Evolutionary conservation across 2,113 vertebrate species (phyloP).

Genomic region (Toxotes chatareus): DNA sequence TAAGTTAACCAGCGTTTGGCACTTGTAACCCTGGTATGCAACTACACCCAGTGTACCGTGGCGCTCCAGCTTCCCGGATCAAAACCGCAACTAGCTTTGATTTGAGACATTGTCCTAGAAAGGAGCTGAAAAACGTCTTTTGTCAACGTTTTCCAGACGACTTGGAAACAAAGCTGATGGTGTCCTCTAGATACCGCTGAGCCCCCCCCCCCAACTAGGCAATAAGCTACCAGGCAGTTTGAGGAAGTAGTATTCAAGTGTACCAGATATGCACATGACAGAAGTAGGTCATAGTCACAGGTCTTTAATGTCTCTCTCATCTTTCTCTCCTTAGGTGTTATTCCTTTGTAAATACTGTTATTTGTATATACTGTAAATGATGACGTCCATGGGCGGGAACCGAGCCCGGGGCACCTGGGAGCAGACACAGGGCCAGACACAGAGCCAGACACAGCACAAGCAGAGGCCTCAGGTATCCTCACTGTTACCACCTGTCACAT

Average conservation of each 20-base stretch:
- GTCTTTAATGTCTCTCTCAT: constrained; percentile 35
- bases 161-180: constrained; percentile 33
- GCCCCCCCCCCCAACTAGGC: not conserved
- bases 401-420: constrained; percentile 97
- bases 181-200: constrained; percentile 25
- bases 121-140: constrained; percentile 4
- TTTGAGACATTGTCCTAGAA: constrained; percentile 18
- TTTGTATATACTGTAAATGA: constrained; percentile 99
- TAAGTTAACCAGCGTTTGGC: constrained; percentile 14
- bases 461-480: constrained; percentile 85
- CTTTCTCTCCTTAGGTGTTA: constrained; percentile 85
- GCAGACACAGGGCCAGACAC: constrained; percentile 96
- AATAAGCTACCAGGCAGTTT: constrained; percentile 41
- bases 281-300: constrained; percentile 38
- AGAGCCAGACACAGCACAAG: constrained; percentile 96
- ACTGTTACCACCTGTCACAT: constrained; percentile 9
- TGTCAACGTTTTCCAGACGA: constrained; percentile 28
- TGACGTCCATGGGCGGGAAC: constrained; percentile 97
- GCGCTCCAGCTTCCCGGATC: constrained; percentile 37
- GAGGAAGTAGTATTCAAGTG: constrained; percentile 46
- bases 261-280: constrained; percentile 5
- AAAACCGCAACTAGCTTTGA: constrained; percentile 10
- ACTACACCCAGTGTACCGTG: constrained; percentile 18
- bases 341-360: constrained; percentile 99
- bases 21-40: constrained; percentile 16